Evolutionary conservation across 2,888 invertebrate genomes (phyloP).

Genomic region (Dendrolimus pini): DNA sequence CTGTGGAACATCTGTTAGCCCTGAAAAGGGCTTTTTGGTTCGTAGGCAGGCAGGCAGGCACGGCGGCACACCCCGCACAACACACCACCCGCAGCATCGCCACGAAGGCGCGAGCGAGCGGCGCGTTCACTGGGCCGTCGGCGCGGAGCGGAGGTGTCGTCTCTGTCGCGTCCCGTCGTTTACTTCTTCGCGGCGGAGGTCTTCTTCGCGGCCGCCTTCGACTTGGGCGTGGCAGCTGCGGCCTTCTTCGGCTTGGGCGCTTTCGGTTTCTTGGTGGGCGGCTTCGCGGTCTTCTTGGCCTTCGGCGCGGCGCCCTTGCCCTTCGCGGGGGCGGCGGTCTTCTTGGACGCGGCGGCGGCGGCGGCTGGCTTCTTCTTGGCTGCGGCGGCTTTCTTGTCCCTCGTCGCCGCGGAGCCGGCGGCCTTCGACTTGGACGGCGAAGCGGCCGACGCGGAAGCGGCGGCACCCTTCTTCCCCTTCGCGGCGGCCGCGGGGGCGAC

Average conservation of each 20-base stretch:
- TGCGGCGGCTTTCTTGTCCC: conserved; percentile 28
- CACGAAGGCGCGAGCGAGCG: too few relatives aligned
- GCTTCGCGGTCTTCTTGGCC: conserved; percentile 25
- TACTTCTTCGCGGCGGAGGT: conserved; percentile 19
- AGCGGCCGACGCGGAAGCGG: conserved; percentile 10
- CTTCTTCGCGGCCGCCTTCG: conserved; percentile 19
- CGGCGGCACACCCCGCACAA: too few relatives aligned
- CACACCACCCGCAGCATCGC: too few relatives aligned
- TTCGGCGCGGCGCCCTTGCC: conserved; percentile 28
- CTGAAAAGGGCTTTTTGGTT: conserved; percentile 16
- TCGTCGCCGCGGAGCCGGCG: conserved; percentile 10
- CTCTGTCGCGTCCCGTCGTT: conserved; percentile 1
- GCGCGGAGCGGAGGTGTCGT: conserved; percentile 5
- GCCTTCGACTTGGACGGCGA: conserved; percentile 18
- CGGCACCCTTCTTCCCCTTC: conserved; percentile 13
- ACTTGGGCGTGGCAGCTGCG: conserved; percentile 22
- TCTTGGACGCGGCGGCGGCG: conserved; percentile 21
- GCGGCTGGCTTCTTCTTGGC: conserved; percentile 29
- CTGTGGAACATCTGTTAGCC: conserved; percentile 13
- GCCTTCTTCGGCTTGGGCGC: conserved; percentile 48
- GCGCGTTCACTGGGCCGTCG: too few relatives aligned
- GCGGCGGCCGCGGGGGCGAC: conserved; percentile 5
- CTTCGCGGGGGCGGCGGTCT: conserved; percentile 20
- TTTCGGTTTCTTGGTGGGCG: conserved; percentile 46
- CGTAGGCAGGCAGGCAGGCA: too few relatives aligned